Evolutionary conservation across 2,797 vertebrate genomes (phyloP).

Genomic region (Nannoperca australis): DNA sequence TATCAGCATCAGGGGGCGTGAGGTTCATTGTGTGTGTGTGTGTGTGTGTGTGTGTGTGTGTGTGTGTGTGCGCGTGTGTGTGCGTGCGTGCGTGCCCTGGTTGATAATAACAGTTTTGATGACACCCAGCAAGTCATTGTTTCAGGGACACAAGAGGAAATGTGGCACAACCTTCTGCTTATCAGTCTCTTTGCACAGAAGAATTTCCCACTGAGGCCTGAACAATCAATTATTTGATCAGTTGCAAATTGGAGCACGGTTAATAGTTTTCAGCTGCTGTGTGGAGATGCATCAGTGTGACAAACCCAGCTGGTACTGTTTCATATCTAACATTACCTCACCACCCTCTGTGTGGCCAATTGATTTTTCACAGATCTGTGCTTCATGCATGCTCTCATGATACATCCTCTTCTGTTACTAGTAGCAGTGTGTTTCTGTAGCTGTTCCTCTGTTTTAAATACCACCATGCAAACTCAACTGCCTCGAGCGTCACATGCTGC

Average conservation of each 20-base stretch:
- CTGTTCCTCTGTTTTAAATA: background rate
- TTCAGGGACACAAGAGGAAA: background rate
- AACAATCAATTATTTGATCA: conserved; percentile 8
- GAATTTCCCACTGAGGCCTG: background rate
- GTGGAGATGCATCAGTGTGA: background rate
- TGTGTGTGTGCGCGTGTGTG: background rate
- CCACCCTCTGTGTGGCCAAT: conserved; percentile 22
- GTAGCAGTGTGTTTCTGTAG: background rate
- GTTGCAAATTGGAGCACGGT: background rate
- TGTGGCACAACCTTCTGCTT: background rate
- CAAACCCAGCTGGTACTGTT: background rate
- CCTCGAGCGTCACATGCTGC: conserved; percentile 53
- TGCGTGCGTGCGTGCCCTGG: background rate
- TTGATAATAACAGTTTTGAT: background rate
- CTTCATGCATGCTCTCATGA: conserved; percentile 20
- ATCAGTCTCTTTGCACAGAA: background rate
- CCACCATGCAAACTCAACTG: background rate
- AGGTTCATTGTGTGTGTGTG: background rate
- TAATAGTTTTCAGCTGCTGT: background rate
- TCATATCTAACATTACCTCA: conserved; percentile 25
- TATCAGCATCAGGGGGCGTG: background rate
- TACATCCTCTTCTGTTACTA: background rate
- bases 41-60: background rate
- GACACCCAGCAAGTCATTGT: background rate
- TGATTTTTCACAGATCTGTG: conserved; percentile 33